Conservation (phyloP, 2,888 invertebrate genomes). For the Caenorhabditis sp. region DNA sequence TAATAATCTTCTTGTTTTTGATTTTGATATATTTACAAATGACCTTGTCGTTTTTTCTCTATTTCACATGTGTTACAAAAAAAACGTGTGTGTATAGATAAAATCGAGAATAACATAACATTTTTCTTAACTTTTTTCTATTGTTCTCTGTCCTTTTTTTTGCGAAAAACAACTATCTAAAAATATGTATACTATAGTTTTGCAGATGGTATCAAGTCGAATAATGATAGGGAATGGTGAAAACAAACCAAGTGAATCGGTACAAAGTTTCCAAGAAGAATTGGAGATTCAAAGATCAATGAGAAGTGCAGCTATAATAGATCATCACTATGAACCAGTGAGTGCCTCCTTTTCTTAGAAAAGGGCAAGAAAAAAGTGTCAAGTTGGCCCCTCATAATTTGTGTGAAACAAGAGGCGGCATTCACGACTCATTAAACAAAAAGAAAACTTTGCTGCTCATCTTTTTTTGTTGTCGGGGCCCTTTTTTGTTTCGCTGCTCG, state of each 20-base stretch:
- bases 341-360: constrained; percentile 8
- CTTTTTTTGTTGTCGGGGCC: constrained; percentile 1
- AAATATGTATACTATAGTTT: not conserved
- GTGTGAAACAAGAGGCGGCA: not conserved
- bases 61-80: constrained; percentile 1
- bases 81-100: not conserved
- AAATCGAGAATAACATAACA: not conserved
- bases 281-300: constrained; percentile 36
- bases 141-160: not conserved
- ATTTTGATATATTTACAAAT: not conserved
- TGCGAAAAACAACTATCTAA: too few species aligned
- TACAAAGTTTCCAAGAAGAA: constrained; percentile 20
- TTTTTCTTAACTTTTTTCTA: not conserved
- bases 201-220: constrained; percentile 7
- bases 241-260: not conserved
- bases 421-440: not conserved
- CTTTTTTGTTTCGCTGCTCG: not conserved
- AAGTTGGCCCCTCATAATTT: not conserved
- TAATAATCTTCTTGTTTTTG: not conserved
- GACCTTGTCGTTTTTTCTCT: constrained; percentile 3
- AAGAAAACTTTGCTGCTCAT: constrained; percentile 3
- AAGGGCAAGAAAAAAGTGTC: not conserved
- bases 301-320: constrained; percentile 36
- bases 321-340: constrained; percentile 35
- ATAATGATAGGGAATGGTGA: not conserved